These are phyloP conservation scores for Miniopterus natalensis DNA, from an alignment of 2,113 vertebrate genomes.

Conservation along the genomic window DNA sequence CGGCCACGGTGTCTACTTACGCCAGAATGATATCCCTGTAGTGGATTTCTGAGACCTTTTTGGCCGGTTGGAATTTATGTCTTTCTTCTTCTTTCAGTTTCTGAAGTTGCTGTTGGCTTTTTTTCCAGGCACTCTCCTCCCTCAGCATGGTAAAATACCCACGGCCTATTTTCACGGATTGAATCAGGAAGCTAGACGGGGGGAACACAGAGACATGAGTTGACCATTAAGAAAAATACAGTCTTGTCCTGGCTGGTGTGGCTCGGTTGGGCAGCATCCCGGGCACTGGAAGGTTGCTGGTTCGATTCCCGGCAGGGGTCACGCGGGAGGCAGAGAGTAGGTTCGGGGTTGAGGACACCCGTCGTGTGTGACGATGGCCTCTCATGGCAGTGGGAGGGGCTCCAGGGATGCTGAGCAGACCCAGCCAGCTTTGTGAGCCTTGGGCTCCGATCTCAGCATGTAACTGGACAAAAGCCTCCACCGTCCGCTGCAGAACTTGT, in stretches of 20 bases:
- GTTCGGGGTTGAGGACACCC: too few relatives aligned
- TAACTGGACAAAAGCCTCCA: not conserved
- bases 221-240: not conserved
- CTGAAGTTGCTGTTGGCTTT: constrained; percentile 57
- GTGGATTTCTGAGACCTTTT: not conserved
- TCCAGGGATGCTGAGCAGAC: not conserved
- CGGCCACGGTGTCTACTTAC: constrained; percentile 65
- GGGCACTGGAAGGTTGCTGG: too few relatives aligned
- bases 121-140: constrained; percentile 83
- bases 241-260: too few relatives aligned
- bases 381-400: not conserved
- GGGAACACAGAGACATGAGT: too few relatives aligned
- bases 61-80: constrained; percentile 79
- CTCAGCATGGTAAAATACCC: constrained; percentile 86
- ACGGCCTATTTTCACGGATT: constrained; percentile 84
- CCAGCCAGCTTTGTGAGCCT: not conserved
- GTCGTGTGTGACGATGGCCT: not conserved
- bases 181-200: constrained; percentile 84
- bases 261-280: too few relatives aligned
- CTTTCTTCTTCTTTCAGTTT: constrained; percentile 59
- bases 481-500: not conserved
- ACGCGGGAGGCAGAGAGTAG: not conserved
- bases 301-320: too few relatives aligned
- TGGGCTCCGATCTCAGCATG: not conserved
- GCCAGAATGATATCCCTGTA: constrained; percentile 33